Percentiles rank a stretch among this genome's conserved stretches.
Evolutionary conservation across 2,797 vertebrate species (phyloP).

Genomic region (Micromesistius poutassou): DNA sequence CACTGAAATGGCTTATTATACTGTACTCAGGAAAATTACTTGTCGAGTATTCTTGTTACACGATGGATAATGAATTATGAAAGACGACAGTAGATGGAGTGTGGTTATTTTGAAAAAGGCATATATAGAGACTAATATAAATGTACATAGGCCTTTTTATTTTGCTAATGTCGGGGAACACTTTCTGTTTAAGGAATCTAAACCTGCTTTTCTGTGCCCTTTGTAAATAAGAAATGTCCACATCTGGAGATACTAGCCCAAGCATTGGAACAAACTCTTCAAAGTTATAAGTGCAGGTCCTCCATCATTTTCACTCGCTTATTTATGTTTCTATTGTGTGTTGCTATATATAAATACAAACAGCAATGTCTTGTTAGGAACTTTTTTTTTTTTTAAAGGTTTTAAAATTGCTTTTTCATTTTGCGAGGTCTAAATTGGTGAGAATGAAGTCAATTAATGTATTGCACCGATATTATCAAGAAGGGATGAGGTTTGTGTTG

Average conservation of each 20-base stretch:
- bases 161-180: neutral
- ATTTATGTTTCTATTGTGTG: conserved; percentile 43
- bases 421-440: neutral
- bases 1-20: conserved; percentile 45
- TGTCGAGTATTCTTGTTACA: conserved; percentile 29
- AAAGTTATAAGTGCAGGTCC: neutral
- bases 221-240: conserved; percentile 53
- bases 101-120: conserved; percentile 33
- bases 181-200: conserved; percentile 34
- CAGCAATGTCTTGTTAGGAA: conserved; percentile 36
- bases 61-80: conserved; percentile 47
- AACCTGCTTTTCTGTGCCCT: conserved; percentile 47
- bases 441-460: neutral
- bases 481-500: conserved; percentile 39
- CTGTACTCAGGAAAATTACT: conserved; percentile 68
- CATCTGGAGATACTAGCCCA: conserved; percentile 20
- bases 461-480: conserved; percentile 38
- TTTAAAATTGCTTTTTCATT: neutral
- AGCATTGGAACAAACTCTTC: neutral
- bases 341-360: conserved; percentile 37
- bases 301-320: conserved; percentile 19
- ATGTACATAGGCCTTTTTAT: conserved; percentile 60
- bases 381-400: neutral
- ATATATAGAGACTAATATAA: conserved; percentile 60
- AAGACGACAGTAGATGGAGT: conserved; percentile 28